These are phyloP conservation scores for Metellina segmentata DNA, from an alignment of 2,888 invertebrate species.

Conservation along the genomic window DNA sequence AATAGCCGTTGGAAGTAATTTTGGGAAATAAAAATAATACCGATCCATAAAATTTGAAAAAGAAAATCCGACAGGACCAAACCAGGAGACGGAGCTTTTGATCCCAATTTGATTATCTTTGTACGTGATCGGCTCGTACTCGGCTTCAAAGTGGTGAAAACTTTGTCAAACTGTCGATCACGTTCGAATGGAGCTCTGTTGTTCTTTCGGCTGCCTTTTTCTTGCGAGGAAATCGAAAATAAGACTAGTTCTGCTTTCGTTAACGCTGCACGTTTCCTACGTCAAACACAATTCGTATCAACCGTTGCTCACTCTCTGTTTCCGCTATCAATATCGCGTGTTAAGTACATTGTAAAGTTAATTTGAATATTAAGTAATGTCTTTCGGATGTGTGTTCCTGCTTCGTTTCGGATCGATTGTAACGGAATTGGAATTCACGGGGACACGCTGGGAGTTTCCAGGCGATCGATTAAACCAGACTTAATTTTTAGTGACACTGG, in stretches of 20 bases:
- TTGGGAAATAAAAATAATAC: slow-evolving; percentile 8
- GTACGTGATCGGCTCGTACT: slow-evolving; percentile 44
- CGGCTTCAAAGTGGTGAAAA: slow-evolving; percentile 47
- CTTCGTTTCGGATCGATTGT: background rate
- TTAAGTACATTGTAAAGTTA: background rate
- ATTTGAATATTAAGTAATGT: slow-evolving; percentile 26
- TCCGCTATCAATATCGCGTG: background rate
- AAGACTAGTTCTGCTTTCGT: slow-evolving; percentile 13
- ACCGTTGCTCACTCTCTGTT: background rate
- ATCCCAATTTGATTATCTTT: slow-evolving; percentile 68
- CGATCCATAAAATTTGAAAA: slow-evolving; percentile 2
- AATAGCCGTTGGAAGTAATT: background rate
- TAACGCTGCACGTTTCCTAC: slow-evolving; percentile 26
- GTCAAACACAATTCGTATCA: slow-evolving; percentile 41
- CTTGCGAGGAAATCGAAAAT: background rate
- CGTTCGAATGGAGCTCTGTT: slow-evolving; percentile 57
- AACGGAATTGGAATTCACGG: background rate
- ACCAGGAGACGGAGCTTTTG: slow-evolving; percentile 26
- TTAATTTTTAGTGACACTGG: background rate
- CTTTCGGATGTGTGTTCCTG: background rate
- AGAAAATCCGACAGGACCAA: background rate
- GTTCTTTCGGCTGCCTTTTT: slow-evolving; percentile 42
- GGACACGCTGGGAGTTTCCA: background rate
- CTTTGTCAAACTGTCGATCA: slow-evolving; percentile 66
- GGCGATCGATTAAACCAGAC: background rate